A percentile compares a stretch with the other conserved stretches of the same genome.
These are phyloP conservation scores for Halocaridina rubra DNA, from an alignment of 2,888 invertebrate genomes.

Conservation along the genomic window DNA sequence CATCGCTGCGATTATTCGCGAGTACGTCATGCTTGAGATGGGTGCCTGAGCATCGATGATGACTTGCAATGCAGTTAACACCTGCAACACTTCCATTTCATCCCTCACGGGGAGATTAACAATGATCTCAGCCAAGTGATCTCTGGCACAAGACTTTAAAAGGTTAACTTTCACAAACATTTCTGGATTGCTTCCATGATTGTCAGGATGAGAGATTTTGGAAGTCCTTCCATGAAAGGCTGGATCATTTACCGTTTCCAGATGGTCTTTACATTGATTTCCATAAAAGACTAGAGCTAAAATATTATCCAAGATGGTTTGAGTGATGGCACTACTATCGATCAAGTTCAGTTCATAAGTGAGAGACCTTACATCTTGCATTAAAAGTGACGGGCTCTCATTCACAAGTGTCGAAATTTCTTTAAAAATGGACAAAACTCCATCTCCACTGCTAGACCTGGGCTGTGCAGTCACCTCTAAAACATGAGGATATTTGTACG, in stretches of 20 bases:
- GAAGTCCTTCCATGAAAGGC: background rate
- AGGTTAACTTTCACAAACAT: conserved; percentile 39
- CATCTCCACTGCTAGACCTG: conserved; percentile 31
- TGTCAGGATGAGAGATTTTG: no score
- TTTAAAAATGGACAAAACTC: conserved; percentile 45
- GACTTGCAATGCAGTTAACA: conserved; percentile 36
- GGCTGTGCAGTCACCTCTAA: conserved; percentile 20
- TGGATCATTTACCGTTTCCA: background rate
- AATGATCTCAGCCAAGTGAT: conserved; percentile 50
- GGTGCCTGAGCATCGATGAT: conserved; percentile 32
- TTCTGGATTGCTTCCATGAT: background rate
- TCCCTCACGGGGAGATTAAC: conserved; percentile 35
- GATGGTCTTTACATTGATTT: conserved; percentile 34
- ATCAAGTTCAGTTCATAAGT: conserved; percentile 55
- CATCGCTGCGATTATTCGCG: conserved; percentile 38
- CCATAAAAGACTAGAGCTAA: conserved; percentile 50
- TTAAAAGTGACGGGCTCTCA: conserved; percentile 49
- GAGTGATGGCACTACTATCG: conserved; percentile 1
- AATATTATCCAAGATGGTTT: conserved; percentile 59
- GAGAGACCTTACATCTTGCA: conserved; percentile 50
- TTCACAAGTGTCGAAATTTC: conserved; percentile 44
- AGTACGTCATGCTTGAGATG: conserved; percentile 55
- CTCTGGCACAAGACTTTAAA: conserved; percentile 57
- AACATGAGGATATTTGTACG: conserved; percentile 9
- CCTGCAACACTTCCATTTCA: conserved; percentile 57